These are phyloP conservation scores for Lissocephala sabroskyi DNA, from an alignment of 2,888 invertebrate species.

Conservation along the genomic window DNA sequence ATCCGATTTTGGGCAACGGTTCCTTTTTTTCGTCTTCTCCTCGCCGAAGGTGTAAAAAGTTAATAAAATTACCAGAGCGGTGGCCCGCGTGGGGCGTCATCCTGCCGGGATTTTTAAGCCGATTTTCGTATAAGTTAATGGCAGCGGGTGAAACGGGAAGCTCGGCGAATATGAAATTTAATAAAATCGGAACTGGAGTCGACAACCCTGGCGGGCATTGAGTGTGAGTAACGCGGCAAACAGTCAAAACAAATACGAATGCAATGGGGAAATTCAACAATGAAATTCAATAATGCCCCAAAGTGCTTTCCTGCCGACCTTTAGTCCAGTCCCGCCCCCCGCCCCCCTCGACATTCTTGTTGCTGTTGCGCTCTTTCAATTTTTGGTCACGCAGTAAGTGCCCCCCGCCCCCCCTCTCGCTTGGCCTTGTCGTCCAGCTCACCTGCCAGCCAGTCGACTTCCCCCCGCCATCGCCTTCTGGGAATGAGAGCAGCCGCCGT, in stretches of 20 bases:
- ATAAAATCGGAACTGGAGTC: no score
- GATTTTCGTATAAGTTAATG: constrained; percentile 59
- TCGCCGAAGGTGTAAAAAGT: constrained; percentile 41
- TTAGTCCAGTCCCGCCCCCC: no score
- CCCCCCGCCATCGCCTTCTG: no score
- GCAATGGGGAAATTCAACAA: neutral
- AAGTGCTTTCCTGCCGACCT: neutral
- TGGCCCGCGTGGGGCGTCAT: neutral
- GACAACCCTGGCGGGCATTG: no score
- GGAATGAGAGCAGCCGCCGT: no score
- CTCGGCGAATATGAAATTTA: constrained; percentile 2
- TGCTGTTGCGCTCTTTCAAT: constrained; percentile 45
- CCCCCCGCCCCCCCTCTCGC: neutral
- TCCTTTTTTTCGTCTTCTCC: no score
- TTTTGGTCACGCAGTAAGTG: constrained; percentile 51
- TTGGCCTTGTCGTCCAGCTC: neutral
- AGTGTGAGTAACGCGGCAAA: no score
- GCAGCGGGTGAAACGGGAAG: constrained; percentile 23
- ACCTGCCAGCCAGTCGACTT: no score
- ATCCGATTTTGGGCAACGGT: neutral
- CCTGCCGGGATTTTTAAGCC: constrained; percentile 38
- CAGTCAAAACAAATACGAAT: neutral
- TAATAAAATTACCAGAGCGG: constrained; percentile 16
- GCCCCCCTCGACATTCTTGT: no score
- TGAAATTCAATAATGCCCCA: constrained; percentile 8